These are phyloP conservation scores for Acanthornis magna DNA, from an alignment of 2,797 vertebrate species.

Conservation along the genomic window DNA sequence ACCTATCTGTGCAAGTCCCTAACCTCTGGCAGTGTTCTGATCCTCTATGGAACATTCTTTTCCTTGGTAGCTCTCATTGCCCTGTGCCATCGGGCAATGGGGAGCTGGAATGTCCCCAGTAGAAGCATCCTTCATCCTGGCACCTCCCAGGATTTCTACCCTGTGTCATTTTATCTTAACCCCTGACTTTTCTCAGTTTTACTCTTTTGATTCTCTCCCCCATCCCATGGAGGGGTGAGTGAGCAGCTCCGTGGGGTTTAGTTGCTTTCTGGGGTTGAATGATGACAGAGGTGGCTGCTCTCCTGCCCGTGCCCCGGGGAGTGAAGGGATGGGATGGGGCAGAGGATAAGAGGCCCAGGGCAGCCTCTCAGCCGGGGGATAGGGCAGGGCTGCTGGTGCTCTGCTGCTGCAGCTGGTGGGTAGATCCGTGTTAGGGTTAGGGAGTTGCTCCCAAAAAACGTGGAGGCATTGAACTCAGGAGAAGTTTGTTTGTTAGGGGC, in stretches of 20 bases:
- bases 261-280: background rate
- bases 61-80: background rate
- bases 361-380: background rate
- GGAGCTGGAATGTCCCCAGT: rapidly evolving
- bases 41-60: background rate
- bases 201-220: background rate
- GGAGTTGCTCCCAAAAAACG: rapidly evolving
- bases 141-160: background rate
- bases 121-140: background rate
- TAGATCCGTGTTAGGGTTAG: background rate
- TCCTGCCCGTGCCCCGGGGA: background rate
- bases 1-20: background rate
- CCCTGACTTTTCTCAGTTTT: background rate
- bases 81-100: background rate
- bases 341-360: background rate
- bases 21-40: background rate
- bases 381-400: background rate
- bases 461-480: background rate
- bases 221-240: background rate
- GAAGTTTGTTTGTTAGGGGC: background rate
- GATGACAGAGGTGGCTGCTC: rapidly evolving
- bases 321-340: background rate
- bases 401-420: background rate
- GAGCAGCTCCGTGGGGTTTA: background rate
- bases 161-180: background rate